These are phyloP conservation scores for Anneissia japonica DNA, from an alignment of 35 echinoderm and acorn worm species.

Conservation along the genomic window DNA sequence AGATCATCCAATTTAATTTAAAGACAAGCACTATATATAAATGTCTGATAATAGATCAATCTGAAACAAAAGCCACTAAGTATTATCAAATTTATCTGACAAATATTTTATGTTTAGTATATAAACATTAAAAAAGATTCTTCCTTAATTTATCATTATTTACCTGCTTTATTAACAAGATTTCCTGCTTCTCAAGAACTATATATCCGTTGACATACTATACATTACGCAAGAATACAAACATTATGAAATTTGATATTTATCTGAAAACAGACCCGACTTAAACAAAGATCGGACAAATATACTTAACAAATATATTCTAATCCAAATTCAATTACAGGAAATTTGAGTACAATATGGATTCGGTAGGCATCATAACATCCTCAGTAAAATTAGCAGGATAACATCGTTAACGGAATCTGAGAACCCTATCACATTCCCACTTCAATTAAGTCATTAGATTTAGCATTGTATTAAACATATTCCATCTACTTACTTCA, in stretches of 20 bases:
- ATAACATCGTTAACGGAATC: neutral
- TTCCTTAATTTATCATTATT: no score
- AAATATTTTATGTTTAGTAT: no score
- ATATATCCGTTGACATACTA: no score
- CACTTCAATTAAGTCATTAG: neutral
- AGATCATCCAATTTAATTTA: no score
- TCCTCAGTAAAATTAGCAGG: neutral
- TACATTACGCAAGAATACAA: no score
- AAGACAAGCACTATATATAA: no score
- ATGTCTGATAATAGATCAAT: no score
- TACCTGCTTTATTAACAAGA: no score
- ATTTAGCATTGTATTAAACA: neutral
- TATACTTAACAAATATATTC: neutral
- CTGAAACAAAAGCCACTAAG: no score
- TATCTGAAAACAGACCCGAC: neutral
- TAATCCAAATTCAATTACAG: neutral
- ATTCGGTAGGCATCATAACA: neutral
- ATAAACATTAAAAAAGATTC: no score
- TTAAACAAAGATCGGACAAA: neutral
- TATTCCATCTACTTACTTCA: neutral
- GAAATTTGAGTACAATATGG: neutral
- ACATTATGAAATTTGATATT: neutral
- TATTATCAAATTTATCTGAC: no score
- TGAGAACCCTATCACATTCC: neutral
- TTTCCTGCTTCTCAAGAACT: no score